A percentile compares a stretch with the other conserved stretches of the same genome.
Evolutionary conservation across 2,888 invertebrate species (phyloP).

Genomic region (Drosophila lacicola): DNA sequence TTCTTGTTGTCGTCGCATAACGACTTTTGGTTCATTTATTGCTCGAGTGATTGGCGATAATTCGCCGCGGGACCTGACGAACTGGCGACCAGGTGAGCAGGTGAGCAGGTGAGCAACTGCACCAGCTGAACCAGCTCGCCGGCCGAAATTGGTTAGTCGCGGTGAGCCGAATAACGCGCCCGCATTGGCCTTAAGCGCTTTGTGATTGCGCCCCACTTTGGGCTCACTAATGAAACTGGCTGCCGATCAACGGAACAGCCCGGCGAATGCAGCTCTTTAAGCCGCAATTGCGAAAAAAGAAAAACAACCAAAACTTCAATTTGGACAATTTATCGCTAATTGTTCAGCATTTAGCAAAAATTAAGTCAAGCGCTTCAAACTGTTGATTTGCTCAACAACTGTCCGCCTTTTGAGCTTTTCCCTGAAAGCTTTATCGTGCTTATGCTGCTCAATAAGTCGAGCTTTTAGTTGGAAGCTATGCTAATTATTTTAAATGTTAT

Average conservation of each 20-base stretch:
- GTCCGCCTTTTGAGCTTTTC: neutral
- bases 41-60: constrained; percentile 73
- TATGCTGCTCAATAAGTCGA: no score
- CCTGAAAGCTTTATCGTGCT: neutral
- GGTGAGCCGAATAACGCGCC: constrained; percentile 26
- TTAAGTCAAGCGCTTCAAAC: neutral
- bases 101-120: constrained; percentile 40
- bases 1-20: constrained; percentile 52
- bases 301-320: neutral
- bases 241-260: constrained; percentile 2
- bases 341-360: neutral
- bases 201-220: constrained; percentile 52
- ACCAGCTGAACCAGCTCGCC: constrained; percentile 20
- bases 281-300: neutral
- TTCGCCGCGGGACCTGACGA: constrained; percentile 91
- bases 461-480: no score
- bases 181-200: constrained; percentile 48
- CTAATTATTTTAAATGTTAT: neutral
- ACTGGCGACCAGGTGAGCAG: constrained; percentile 87
- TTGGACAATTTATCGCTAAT: constrained; percentile 7
- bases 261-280: constrained; percentile 5
- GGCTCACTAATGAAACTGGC: constrained; percentile 16
- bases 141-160: constrained; percentile 6
- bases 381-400: neutral
- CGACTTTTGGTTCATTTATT: constrained; percentile 69